Base-by-base conservation (phyloP, 2,888 invertebrate species). In the Asteroscopus sphinx region DNA sequence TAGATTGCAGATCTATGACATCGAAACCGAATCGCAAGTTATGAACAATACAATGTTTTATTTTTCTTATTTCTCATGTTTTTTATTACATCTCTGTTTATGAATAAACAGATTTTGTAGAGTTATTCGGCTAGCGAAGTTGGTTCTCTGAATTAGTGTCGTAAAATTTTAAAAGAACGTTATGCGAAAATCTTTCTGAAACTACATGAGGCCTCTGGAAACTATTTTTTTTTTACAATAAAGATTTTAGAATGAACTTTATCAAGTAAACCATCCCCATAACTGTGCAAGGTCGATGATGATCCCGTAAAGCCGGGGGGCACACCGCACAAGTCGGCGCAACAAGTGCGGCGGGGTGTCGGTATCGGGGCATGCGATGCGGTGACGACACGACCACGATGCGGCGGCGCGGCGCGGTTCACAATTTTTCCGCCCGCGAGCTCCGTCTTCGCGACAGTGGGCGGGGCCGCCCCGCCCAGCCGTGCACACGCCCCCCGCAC, bases 391-490 rank as follows among this genome's bases (percentile, higher is more conserved):
- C 67, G 56, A 42, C 46, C 56, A 16, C 52, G 37, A 35, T 21
- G 49, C 35, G 35, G 56, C 40, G 68, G 44, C 67, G 57, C 40
- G 55, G 40, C 57, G 59, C 44, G 63, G 54, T 60, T 76, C 77
- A 84, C 86, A 48, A 57, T 72, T 92, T 92, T 92, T 91, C 87
- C 85, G 73, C 79, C 66, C 70, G 80, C 70, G 71, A 76, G 76
- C 78, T 74, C 62, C 85, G 87, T 92, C 92, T 91, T 93, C 86
- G 81, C 86, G 87, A 86, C 83, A 75, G 81, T 81, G 77, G 90
- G 91, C 89, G 92, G 88, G 68, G 72, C 79, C 81, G 87, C 82
- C 88, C 82, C 92, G 92, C 92, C 92, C 88, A 88, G 82, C 71
- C 72, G 49, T 47, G 72, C 77, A 73, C 85, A 91, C 93, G 92